A percentile compares a stretch with the other conserved stretches of the same genome.
Evolutionary conservation across 2,888 invertebrate genomes (phyloP).

Genomic region (Noctua pronuba): DNA sequence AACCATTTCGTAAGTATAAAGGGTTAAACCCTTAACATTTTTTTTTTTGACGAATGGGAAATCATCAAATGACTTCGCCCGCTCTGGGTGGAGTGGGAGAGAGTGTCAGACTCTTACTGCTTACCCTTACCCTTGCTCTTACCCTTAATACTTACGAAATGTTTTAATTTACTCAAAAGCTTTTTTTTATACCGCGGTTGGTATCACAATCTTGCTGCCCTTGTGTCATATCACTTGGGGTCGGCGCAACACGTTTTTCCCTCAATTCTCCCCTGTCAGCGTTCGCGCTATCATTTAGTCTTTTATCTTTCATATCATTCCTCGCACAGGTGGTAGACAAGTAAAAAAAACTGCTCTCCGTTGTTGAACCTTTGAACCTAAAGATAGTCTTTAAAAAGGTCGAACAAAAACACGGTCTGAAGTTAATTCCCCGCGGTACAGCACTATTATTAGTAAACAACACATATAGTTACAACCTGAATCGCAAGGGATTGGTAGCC

Average conservation of each 20-base stretch:
- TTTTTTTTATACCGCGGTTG: neutral
- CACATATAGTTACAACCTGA: neutral
- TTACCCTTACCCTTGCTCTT: too few species aligned
- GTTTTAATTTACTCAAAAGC: neutral
- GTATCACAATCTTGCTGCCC: neutral
- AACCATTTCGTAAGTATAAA: neutral
- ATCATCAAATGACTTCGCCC: too few species aligned
- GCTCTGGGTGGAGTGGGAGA: too few species aligned
- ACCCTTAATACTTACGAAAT: too few species aligned
- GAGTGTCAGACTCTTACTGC: too few species aligned
- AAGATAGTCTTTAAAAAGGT: neutral
- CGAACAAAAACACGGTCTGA: neutral
- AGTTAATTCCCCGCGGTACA: neutral
- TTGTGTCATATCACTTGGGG: neutral
- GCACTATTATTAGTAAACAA: neutral
- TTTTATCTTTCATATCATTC: neutral
- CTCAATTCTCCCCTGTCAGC: neutral
- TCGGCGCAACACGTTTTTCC: neutral
- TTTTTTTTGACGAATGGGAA: too few species aligned
- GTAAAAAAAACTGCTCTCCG: neutral
- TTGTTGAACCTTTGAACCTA: neutral
- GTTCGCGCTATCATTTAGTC: neutral
- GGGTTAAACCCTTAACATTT: too few species aligned
- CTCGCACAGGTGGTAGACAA: neutral
- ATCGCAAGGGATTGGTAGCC: slow-evolving; percentile 12